Evolutionary conservation across 2,888 invertebrate genomes (phyloP), one percentile per base, ranked within the genome.

Genomic region (Lypha dubia): DNA sequence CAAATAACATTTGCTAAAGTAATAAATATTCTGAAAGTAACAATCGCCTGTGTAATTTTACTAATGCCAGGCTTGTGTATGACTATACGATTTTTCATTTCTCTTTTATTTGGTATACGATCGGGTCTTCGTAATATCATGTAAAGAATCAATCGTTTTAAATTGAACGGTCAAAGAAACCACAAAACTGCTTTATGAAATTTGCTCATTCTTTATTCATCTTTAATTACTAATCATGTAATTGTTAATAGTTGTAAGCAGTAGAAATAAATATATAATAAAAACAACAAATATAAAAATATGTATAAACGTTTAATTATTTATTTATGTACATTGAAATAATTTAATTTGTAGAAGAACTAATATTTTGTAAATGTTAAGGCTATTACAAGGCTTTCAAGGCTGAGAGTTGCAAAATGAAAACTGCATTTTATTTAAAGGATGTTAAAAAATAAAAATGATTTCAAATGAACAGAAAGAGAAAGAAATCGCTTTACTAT

Each of bases 181-280:
- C 1, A n/a, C n/a, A n/a, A n/a, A 49, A 46, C 7, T 17, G 22
- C 13, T 24, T 53, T 53, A 53, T 15, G 24, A 53, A 22, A 24
- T 24, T 24, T 53, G 15, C 24, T 49, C 49, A 49, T 20, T 17
- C 20, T 17, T 49, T n/a, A 58, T 38, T 58, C 0, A 58, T 46
- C 17, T 5, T 49, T n/a, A 62, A 60, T 49, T 67, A 58, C 56
- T 46, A 58, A 24, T 8, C 28, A 44, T 38, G 38, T 11, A 60
- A 49, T 53, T 68, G 51, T 58, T 24, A 38, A 15, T 68, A 74
- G 67, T 49, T 20, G 13, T 74, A 74, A 77, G 68, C 11, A 1
- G 38, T 77, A 58, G 58, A 28, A 41, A 41, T 49, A 44, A 41
- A 53, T 17, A 22, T 17, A 28, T 44, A n/a, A 46, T 15, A 32